phyloP scores from a whole-genome alignment of 1,140 invertebrate species.

The Bathynomus jamesi region DNA sequence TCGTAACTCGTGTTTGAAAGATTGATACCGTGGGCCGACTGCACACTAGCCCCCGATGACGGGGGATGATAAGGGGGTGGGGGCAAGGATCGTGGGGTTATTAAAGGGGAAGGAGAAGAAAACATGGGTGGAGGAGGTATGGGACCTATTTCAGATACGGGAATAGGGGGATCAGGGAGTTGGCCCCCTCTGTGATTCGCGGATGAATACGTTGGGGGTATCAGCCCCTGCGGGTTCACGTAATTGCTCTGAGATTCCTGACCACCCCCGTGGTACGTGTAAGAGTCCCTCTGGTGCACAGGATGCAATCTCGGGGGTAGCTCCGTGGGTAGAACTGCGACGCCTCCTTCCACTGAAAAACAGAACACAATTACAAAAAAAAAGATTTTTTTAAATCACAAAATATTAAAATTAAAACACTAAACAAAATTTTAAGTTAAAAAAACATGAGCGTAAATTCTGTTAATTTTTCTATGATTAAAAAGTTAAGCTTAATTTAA shows the following conservation, averaged over 20 bases:
- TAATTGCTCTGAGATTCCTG: neutral
- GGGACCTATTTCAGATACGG: slow-evolving; percentile 82
- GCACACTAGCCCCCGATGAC: slow-evolving; percentile 15
- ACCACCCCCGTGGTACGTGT: slow-evolving; percentile 23
- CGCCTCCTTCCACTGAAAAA: slow-evolving; percentile 7
- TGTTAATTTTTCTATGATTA: no score
- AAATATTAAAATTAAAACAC: neutral
- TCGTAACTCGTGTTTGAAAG: neutral
- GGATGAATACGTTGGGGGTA: neutral
- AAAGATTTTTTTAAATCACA: neutral
- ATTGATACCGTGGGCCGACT: neutral
- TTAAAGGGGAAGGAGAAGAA: slow-evolving; percentile 72
- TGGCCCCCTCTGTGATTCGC: slow-evolving; percentile 35
- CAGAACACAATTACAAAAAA: neutral
- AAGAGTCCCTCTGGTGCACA: slow-evolving; percentile 24
- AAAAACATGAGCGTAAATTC: neutral
- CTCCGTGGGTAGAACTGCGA: slow-evolving; percentile 6
- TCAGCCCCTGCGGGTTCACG: neutral
- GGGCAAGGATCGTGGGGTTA: slow-evolving; percentile 49
- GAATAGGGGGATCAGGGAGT: slow-evolving; percentile 80
- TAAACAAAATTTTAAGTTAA: neutral
- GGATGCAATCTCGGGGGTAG: slow-evolving; percentile 20
- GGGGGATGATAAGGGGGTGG: slow-evolving; percentile 42
- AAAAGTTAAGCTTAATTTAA: no score
- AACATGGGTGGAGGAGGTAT: slow-evolving; percentile 94